Evolutionary conservation across 1,140 invertebrate species (phyloP).

Genomic region (Musca vetustissima): DNA sequence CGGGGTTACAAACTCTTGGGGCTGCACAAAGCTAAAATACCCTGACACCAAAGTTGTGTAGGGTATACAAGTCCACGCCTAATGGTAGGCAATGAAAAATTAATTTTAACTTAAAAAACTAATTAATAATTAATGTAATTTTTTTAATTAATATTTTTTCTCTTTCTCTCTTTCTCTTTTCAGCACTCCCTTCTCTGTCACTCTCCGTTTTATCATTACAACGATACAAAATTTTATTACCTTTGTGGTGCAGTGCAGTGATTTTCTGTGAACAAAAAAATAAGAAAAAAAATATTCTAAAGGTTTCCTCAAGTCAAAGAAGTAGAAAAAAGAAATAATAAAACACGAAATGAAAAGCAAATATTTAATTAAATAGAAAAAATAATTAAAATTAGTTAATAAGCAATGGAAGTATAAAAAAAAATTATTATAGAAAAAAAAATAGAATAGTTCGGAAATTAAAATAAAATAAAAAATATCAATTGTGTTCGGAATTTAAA

Average conservation of each 20-base stretch:
- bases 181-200: too few relatives aligned
- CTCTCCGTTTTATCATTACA: neutral
- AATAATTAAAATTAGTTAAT: neutral
- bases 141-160: too few relatives aligned
- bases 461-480: slow-evolving; percentile 15
- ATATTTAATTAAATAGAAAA: neutral
- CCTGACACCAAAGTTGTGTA: too few relatives aligned
- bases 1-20: too few relatives aligned
- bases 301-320: neutral
- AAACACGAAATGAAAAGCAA: neutral
- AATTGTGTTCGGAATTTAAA: neutral
- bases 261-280: too few relatives aligned
- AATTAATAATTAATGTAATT: too few relatives aligned
- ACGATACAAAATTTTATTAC: neutral
- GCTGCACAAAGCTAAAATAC: too few relatives aligned
- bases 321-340: neutral
- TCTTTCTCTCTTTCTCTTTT: too few relatives aligned
- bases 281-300: too few relatives aligned
- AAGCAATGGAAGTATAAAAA: neutral
- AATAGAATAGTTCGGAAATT: neutral
- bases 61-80: too few relatives aligned
- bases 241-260: neutral
- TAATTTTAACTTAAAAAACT: too few relatives aligned
- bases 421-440: slow-evolving; percentile 5
- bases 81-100: too few relatives aligned